phyloP scores from a whole-genome alignment of 2,113 vertebrate species.

The Myodes glareolus region DNA sequence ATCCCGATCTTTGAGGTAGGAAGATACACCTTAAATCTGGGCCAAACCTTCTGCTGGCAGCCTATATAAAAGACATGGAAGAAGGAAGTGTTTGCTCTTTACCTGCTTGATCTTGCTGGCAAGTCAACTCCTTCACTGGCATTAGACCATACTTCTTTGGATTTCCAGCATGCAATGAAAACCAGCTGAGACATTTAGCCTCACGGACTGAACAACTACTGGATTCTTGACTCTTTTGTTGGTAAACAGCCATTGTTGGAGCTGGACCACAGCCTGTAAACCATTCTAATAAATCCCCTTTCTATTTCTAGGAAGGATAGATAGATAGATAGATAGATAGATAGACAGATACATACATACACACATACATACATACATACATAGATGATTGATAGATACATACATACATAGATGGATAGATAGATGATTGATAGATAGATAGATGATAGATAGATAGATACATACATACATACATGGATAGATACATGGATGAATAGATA shows the following conservation, averaged over 20 bases:
- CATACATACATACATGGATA: neutral
- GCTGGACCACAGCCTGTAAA: neutral
- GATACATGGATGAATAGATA: neutral
- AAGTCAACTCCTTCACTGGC: neutral
- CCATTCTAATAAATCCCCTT: neutral
- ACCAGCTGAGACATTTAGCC: neutral
- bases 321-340: neutral
- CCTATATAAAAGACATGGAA: neutral
- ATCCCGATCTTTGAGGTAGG: neutral
- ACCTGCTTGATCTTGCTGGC: neutral
- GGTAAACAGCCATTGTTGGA: neutral
- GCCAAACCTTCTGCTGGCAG: neutral
- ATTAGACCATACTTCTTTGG: neutral
- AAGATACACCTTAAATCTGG: neutral
- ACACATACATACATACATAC: neutral
- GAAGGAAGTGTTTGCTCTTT: neutral
- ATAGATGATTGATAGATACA: neutral
- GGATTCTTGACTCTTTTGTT: neutral
- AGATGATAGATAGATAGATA: neutral
- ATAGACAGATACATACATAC: neutral
- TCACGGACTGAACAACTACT: neutral
- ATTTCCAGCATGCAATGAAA: neutral
- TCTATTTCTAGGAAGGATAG: neutral
- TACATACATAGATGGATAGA: neutral
- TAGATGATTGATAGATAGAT: neutral